Base-by-base conservation (phyloP, 2,113 vertebrate species). In the Donacobius atricapilla region DNA sequence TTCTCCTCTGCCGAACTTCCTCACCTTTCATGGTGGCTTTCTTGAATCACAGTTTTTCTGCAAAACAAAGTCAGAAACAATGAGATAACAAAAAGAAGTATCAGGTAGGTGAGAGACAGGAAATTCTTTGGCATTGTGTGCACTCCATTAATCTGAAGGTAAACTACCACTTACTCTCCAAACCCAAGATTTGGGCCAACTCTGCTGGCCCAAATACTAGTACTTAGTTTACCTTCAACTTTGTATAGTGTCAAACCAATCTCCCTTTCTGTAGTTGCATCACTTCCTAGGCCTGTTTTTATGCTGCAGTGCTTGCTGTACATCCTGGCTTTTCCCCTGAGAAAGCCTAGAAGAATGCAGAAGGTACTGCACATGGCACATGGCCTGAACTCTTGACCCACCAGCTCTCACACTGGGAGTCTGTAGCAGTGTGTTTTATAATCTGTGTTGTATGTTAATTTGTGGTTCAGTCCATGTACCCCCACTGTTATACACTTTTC, bases 1-100 rank as follows among this genome's bases (percentile, higher is more conserved):
- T 98, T 84, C 98, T 98, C 81, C 98, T 98, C 63, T 98, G 97
- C 48, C 98, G 98, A 83, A 97, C 96, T 56, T 99, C 99, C 30
- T 98, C 99, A 39, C 97, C 97, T 11, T 98, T 98, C 99, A 99
- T 99, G 50, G 56, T 93, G 88, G 77, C 78, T 90, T 72, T 87
- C 70, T 71, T 39, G 61, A 81, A 60, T 80, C 81, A 77, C 65
- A 16, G 40, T 37, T 84, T 86, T 94, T 87, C 90, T 94, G 87
- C 71, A 94, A 96, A 72, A 85, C 35, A 93, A 84, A 69, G 18
- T 42, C 75, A 89, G 83, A 88, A 80, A 27, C 14, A 51, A 63
- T 2, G 19, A 77, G 28, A 60, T 19, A 30, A 78, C 6, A 40
- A 90, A 68, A 53, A 9, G 37, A 65, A 40, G 14, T 7, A 77